Conservation (phyloP, 53 echinoderm and acorn worm genomes). For the Echinarachnius parma region DNA sequence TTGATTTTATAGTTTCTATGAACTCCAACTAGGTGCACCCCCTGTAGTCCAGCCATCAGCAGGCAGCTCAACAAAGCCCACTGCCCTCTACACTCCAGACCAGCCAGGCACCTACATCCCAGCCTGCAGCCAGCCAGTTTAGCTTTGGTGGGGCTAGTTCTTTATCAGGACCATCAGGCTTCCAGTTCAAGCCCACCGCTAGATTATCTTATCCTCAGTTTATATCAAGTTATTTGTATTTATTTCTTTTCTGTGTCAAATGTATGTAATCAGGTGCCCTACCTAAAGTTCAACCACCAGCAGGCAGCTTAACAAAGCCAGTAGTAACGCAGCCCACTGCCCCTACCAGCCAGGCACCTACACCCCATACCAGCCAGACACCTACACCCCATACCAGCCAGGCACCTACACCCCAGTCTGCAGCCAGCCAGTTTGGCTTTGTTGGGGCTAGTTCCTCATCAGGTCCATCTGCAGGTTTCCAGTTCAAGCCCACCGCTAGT, state of each 20-base stretch:
- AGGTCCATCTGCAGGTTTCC: conserved; percentile 20
- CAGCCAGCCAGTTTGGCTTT: conserved; percentile 11
- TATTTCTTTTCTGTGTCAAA: too few relatives aligned
- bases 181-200: conserved; percentile 26
- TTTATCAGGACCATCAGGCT: background rate
- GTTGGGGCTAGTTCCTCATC: conserved; percentile 1
- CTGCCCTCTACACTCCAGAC: background rate
- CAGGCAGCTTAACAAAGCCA: too few relatives aligned
- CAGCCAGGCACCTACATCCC: background rate
- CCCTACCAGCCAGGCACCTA: background rate
- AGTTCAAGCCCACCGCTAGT: conserved; percentile 17
- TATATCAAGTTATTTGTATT: too few relatives aligned
- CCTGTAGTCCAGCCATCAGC: too few relatives aligned
- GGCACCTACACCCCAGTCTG: background rate
- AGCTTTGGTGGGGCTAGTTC: conserved; percentile 5
- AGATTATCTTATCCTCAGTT: too few relatives aligned
- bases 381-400: background rate
- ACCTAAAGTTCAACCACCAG: too few relatives aligned
- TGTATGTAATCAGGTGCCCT: too few relatives aligned
- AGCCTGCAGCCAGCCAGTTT: conserved; percentile 14
- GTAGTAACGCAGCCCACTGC: too few relatives aligned
- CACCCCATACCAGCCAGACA: conserved; percentile 2
- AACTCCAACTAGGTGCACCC: too few relatives aligned
- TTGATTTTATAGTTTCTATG: too few relatives aligned
- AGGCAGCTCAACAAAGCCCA: too few relatives aligned